These are phyloP conservation scores for Falco biarmicus DNA, from an alignment of 2,797 vertebrate genomes.

Conservation along the genomic window DNA sequence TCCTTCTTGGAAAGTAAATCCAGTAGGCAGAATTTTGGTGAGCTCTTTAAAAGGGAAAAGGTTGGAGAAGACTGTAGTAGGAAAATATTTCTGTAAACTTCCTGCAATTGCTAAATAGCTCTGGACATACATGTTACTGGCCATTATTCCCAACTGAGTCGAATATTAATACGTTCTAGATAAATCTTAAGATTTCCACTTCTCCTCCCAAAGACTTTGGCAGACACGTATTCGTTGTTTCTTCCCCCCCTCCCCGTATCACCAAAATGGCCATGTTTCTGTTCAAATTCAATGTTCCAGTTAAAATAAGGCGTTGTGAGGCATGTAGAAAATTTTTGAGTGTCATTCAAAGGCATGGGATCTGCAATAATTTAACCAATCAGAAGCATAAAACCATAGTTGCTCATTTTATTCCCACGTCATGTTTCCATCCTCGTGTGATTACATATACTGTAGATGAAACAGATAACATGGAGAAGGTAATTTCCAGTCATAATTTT, in stretches of 20 bases:
- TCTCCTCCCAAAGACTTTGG: not conserved
- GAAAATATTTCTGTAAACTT: not conserved
- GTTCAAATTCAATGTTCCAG: not conserved
- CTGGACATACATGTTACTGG: not conserved
- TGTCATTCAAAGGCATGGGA: not conserved
- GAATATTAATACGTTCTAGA: not conserved
- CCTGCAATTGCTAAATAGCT: not conserved
- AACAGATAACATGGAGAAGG: not conserved
- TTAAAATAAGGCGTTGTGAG: not conserved
- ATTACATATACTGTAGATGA: not conserved
- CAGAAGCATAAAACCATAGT: not conserved
- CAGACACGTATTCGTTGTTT: not conserved
- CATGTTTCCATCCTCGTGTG: not conserved
- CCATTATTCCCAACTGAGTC: not conserved
- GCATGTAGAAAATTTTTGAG: not conserved
- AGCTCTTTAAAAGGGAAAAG: not conserved
- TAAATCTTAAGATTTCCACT: not conserved
- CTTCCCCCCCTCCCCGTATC: fast-evolving
- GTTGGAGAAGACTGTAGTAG: not conserved
- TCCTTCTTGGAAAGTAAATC: not conserved
- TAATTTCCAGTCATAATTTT: not conserved
- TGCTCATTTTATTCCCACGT: not conserved
- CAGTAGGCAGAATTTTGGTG: not conserved
- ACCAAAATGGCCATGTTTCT: not conserved
- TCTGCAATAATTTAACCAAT: not conserved